phyloP scores from a whole-genome alignment of 2,113 vertebrate species.

The Osmerus mordax region DNA sequence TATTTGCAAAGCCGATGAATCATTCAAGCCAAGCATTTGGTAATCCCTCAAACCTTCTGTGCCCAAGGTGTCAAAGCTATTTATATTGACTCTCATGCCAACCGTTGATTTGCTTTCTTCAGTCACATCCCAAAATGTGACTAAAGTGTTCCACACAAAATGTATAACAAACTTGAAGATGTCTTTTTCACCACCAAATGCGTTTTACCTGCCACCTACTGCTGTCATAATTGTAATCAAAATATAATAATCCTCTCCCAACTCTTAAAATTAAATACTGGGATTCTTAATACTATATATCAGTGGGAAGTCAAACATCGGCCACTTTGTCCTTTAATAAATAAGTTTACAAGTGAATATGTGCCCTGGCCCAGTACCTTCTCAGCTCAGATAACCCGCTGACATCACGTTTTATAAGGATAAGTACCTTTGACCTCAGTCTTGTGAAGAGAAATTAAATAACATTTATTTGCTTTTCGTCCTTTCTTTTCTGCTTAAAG shows the following conservation, averaged over 20 bases:
- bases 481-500: not conserved
- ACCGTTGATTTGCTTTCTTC: not conserved
- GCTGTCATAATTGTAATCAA: not conserved
- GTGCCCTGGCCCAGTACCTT: slow-evolving; percentile 4
- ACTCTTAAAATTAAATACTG: no score
- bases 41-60: slow-evolving; percentile 29
- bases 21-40: slow-evolving; percentile 20
- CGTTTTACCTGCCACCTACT: not conserved
- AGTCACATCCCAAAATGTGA: not conserved
- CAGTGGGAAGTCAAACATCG: no score
- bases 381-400: slow-evolving; percentile 44
- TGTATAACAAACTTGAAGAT: not conserved
- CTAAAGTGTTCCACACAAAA: no score
- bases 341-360: slow-evolving; percentile 21
- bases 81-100: not conserved
- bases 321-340: no score
- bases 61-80: slow-evolving; percentile 23
- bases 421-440: slow-evolving; percentile 61
- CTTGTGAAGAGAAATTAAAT: slow-evolving; percentile 48
- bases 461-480: not conserved
- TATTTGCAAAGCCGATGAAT: slow-evolving; percentile 27
- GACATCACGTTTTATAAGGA: slow-evolving; percentile 48
- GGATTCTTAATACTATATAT: no score
- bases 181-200: not conserved
- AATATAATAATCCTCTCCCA: no score